Base-by-base conservation (phyloP, 2,888 invertebrate genomes). In the Zootermopsis nevadensis region DNA sequence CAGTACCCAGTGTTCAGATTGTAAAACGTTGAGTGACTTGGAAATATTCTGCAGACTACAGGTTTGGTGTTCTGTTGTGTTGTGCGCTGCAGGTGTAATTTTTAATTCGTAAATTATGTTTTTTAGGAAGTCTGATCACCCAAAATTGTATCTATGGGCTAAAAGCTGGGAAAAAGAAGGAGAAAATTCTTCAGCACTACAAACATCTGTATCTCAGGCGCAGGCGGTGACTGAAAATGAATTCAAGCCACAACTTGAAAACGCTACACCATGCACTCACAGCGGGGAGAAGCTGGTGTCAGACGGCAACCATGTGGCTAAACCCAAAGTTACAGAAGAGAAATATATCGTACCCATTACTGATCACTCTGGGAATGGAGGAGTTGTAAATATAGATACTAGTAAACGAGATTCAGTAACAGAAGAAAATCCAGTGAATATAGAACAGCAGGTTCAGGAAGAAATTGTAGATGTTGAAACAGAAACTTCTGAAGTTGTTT, bases 101-200 rank as follows among this genome's bases (percentile, higher is more conserved):
- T 27, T 67, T 53, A 31, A 38, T 82, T 42, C 60, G n/a, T 77
- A n/a, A 81, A 35, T 83, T 53, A 80, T 77, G 67, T 12, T 72
- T 82, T 82, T 15, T 67, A 87, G 87, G 83, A 94, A 94, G 84
- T 95, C 95, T 86, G 94, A 95, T 88, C 97, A 97, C 88, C 96
- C 96, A 0, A 97, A 97, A 87, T 90, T 97, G 60, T 96, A 96
- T 89, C 91, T 96, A 0, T 97, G 96, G 97, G 95, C 96, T 0
- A 95, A 95, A 87, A 94, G 94, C 85, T 96, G 96, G 96, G 94
- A 94, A 86, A 93, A 93, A 89, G 83, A 79, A 22, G 66, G 38
- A n/a, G 79, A 79, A 33, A 66, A 15, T 33, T 74, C 38, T 35
- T n/a, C 74, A 74, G 22, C n/a, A n/a, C 74, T 22, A 7, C 42